Base-by-base conservation (phyloP, 1,140 invertebrate genomes). In the Drosophila orena region DNA sequence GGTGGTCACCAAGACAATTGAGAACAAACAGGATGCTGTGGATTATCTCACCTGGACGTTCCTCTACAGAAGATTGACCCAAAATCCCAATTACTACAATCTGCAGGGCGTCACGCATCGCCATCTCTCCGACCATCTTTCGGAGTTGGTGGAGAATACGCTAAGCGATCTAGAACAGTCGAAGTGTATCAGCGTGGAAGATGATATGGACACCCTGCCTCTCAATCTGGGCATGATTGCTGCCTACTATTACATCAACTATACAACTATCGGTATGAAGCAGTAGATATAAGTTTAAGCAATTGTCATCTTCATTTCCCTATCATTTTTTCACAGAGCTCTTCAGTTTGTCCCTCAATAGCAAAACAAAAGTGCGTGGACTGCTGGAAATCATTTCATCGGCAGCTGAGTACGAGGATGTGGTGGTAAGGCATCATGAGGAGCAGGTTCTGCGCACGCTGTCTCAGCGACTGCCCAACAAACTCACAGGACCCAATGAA, bases 1-100 rank as follows among this genome's bases (percentile, higher is more conserved):
- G 93, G 99, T 99, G 56, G 98, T 99, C 0, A 99, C 99, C 1
- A 99, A 99, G 93, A 99, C 98, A 0, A 99, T 99, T 91, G 99
- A 99, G 93, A 99, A 99, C 93, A 99, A 99, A 93, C 99, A 99
- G 92, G 99, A 99, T 93, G 98, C 98, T 0, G 98, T 99, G 1
- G 99, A 99, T 93, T 99, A 99, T 90, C 93, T 99, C 2, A 99
- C 99, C 0, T 99, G 99, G 99, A 99, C 98, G 1, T 99, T 99
- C 93, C 93, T 99, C 0, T 99, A 99, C 91, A 94, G 98, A 14
- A 93, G 99, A 65, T 95, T 99, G 84, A 99, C 99, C 1, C 98
- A 99, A 93, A 99, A 99, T 94, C 99, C 99, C 8, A 99, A 99
- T 93, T 99, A 99, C 92, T 99, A 99, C 93, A 99, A 99, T 92